phyloP scores from a whole-genome alignment of 1,140 invertebrate species.

The Lepidurus arcticus region DNA sequence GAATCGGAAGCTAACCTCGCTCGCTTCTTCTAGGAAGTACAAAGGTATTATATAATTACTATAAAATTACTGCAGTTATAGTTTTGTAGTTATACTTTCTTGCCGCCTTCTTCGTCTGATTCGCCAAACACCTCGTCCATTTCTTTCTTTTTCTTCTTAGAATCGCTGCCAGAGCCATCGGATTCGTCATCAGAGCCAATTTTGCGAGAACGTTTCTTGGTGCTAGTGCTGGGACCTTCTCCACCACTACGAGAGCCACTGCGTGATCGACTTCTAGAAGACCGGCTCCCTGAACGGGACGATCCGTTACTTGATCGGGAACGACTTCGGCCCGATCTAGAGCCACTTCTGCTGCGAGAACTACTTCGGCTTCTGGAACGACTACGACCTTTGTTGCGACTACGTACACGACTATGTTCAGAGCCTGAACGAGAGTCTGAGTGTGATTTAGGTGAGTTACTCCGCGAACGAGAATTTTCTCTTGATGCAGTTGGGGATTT shows the following conservation, averaged over 20 bases:
- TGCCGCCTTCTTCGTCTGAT: slow-evolving; percentile 38
- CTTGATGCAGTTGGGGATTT: background rate
- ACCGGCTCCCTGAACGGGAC: slow-evolving; percentile 14
- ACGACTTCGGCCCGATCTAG: slow-evolving; percentile 20
- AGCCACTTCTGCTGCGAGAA: slow-evolving; percentile 28
- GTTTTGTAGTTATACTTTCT: slow-evolving; percentile 11
- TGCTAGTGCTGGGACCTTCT: slow-evolving; percentile 24
- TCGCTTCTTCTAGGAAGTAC: slow-evolving; percentile 15
- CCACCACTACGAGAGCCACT: slow-evolving; percentile 29
- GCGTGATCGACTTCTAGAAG: slow-evolving; percentile 20
- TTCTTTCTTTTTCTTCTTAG: slow-evolving; percentile 32
- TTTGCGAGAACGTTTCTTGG: slow-evolving; percentile 31
- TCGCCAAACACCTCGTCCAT: slow-evolving; percentile 39
- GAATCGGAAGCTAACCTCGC: background rate
- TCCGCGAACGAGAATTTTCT: slow-evolving; percentile 29
- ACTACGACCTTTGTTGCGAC: slow-evolving; percentile 26
- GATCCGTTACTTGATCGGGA: slow-evolving; percentile 28
- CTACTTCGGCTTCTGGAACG: slow-evolving; percentile 33
- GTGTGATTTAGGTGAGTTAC: slow-evolving; percentile 26
- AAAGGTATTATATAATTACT: background rate
- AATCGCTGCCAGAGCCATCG: slow-evolving; percentile 39
- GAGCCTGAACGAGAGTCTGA: slow-evolving; percentile 23
- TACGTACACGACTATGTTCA: slow-evolving; percentile 25
- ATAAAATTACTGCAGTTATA: background rate
- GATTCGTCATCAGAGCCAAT: slow-evolving; percentile 31